Conservation (phyloP, 1,140 invertebrate species). For the Drosophila ercepeae region DNA sequence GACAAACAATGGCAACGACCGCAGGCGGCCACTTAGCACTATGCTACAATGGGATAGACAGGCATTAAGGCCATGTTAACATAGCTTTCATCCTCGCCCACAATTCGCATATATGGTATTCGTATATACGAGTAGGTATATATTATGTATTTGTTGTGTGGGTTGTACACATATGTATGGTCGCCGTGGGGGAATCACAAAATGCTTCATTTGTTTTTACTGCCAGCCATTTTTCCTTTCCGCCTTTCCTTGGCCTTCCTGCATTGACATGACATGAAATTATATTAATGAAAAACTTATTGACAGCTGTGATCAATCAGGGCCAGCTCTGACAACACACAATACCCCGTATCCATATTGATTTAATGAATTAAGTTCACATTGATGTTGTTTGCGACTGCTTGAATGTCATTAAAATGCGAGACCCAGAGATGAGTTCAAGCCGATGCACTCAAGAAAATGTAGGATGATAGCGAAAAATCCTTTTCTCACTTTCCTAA, state of each 20-base stretch:
- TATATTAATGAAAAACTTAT: constrained; percentile 82
- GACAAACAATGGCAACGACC: constrained; percentile 57
- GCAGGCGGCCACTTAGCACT: constrained; percentile 67
- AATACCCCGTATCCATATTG: constrained; percentile 42
- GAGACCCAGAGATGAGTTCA: constrained; percentile 16
- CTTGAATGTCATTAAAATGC: constrained; percentile 35
- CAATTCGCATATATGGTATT: constrained; percentile 33
- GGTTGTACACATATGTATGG: neutral
- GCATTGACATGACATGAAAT: constrained; percentile 72
- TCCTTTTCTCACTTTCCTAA: constrained; percentile 4
- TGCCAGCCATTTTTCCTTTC: constrained; percentile 35
- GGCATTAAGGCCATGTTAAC: constrained; percentile 74
- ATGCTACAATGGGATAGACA: constrained; percentile 44
- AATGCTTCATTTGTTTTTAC: constrained; percentile 77
- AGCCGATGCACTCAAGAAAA: constrained; percentile 7
- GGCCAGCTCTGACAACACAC: constrained; percentile 53
- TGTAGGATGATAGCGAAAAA: neutral
- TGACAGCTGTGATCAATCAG: constrained; percentile 78
- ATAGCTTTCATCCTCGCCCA: constrained; percentile 52
- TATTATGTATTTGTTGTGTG: neutral
- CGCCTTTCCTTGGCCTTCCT: constrained; percentile 1
- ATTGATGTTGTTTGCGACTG: constrained; percentile 39
- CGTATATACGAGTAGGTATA: neutral
- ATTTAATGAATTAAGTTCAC: constrained; percentile 69
- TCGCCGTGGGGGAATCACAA: constrained; percentile 32